A percentile compares a stretch with the other conserved stretches of the same genome.
Conservation (phyloP, 2,888 invertebrate species). For the Slavum lentiscoides region DNA sequence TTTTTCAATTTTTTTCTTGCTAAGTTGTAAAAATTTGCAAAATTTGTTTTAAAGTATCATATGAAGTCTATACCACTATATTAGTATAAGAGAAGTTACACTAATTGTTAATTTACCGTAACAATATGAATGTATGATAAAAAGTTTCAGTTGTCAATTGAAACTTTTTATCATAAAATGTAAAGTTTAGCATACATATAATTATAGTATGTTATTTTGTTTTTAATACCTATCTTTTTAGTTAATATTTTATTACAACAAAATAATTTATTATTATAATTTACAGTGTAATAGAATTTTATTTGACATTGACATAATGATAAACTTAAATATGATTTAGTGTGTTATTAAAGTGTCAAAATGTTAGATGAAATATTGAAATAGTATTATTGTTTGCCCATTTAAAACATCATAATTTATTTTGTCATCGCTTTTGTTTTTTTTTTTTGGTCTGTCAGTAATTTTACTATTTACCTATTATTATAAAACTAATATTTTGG, state of each 20-base stretch:
- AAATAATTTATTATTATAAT: not conserved
- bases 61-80: too few relatives aligned
- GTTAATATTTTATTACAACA: not conserved
- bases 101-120: too few relatives aligned
- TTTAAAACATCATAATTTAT: too few relatives aligned
- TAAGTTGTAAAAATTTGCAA: too few relatives aligned
- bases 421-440: not conserved
- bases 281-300: not conserved
- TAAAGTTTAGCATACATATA: too few relatives aligned
- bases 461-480: not conserved
- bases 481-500: not conserved
- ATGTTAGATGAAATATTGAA: not conserved
- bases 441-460: not conserved
- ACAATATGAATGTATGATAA: too few relatives aligned
- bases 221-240: not conserved
- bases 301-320: not conserved
- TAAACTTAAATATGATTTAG: not conserved
- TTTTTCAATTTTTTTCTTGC: too few relatives aligned
- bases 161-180: too few relatives aligned
- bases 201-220: not conserved
- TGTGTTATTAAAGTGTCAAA: constrained; percentile 33
- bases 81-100: too few relatives aligned
- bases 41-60: too few relatives aligned
- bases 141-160: too few relatives aligned
- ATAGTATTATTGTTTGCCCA: not conserved